Evolutionary conservation across 2,113 vertebrate genomes (phyloP).

Genomic region (Sceloporus undulatus): DNA sequence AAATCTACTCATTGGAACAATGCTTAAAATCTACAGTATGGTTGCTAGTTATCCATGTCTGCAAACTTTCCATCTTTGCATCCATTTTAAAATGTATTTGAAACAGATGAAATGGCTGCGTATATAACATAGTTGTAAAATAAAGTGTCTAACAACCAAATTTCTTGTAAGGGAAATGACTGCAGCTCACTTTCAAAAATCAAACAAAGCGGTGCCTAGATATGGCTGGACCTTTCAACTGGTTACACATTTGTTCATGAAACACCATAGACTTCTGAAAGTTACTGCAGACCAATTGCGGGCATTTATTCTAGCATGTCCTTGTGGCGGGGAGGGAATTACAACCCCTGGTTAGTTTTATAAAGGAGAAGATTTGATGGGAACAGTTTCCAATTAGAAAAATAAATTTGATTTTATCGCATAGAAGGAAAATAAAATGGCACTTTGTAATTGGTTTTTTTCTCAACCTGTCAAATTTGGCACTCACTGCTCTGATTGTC

Average conservation of each 20-base stretch:
- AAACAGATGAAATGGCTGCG: background rate
- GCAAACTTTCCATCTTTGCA: background rate
- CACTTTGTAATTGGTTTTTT: constrained; percentile 58
- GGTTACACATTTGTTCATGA: constrained; percentile 55
- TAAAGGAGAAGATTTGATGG: constrained; percentile 46
- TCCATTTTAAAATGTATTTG: background rate
- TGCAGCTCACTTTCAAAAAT: background rate
- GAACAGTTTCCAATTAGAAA: constrained; percentile 66
- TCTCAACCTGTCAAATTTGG: constrained; percentile 13
- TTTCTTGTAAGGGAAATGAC: background rate
- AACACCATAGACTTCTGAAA: constrained; percentile 70
- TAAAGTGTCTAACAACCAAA: background rate
- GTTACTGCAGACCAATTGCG: constrained; percentile 60
- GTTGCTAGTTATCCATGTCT: background rate
- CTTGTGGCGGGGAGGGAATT: constrained; percentile 64
- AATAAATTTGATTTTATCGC: constrained; percentile 63
- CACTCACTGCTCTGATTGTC: constrained; percentile 30
- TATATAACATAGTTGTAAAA: background rate
- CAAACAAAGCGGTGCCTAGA: background rate
- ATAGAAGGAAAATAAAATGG: constrained; percentile 68
- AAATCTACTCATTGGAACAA: background rate
- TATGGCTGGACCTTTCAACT: constrained; percentile 19
- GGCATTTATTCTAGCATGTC: constrained; percentile 71
- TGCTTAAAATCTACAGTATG: background rate
- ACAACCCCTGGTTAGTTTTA: constrained; percentile 49